Conservation (phyloP, 1,140 invertebrate genomes). For the Amyelois transitella region DNA sequence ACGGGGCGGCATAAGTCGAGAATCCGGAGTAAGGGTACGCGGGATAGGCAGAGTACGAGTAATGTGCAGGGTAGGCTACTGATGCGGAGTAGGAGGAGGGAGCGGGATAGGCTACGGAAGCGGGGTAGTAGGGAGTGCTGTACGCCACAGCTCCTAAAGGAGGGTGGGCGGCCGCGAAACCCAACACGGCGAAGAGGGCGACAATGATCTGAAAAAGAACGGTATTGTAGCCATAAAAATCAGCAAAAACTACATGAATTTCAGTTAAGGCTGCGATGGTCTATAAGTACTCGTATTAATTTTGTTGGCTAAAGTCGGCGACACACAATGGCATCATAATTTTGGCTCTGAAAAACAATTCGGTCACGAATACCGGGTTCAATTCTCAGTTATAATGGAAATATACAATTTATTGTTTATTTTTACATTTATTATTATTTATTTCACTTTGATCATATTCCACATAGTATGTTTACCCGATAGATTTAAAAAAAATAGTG, state of each 20-base stretch:
- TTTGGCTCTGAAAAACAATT: too few relatives aligned
- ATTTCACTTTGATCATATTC: too few relatives aligned
- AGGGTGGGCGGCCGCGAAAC: slow-evolving; percentile 13
- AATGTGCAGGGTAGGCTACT: not conserved
- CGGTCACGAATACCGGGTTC: too few relatives aligned
- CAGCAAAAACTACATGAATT: not conserved
- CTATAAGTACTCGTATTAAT: too few relatives aligned
- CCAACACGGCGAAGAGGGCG: slow-evolving; percentile 11
- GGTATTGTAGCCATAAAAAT: not conserved
- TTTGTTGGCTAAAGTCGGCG: too few relatives aligned
- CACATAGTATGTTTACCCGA: too few relatives aligned
- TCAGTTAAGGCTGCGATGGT: too few relatives aligned
- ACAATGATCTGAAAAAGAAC: slow-evolving; percentile 9
- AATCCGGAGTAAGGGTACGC: not conserved
- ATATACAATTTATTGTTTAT: too few relatives aligned
- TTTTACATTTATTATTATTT: too few relatives aligned
- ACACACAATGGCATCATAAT: too few relatives aligned
- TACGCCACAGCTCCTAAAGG: not conserved
- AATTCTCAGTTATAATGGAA: too few relatives aligned
- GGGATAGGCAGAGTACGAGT: not conserved
- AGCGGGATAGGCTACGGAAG: not conserved
- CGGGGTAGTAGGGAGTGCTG: not conserved
- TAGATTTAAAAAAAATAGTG: too few relatives aligned
- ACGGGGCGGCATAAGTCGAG: not conserved
- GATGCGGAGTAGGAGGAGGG: not conserved